These are phyloP conservation scores for Megalops cyprinoides DNA, from an alignment of 2,797 vertebrate species.

Conservation along the genomic window DNA sequence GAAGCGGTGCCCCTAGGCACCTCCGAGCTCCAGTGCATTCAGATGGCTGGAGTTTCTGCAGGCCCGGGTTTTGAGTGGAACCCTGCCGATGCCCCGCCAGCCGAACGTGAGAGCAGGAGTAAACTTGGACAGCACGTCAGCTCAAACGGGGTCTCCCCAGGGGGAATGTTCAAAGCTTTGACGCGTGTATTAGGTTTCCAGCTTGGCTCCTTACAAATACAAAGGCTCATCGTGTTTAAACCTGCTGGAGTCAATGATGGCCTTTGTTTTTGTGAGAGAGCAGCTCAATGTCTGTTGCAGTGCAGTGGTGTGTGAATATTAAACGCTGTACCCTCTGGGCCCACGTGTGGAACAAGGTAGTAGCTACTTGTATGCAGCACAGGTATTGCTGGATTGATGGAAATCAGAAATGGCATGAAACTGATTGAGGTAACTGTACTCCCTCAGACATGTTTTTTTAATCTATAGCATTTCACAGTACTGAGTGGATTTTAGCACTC, in stretches of 20 bases:
- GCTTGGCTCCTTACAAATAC: not conserved
- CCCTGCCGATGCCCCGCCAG: too few species aligned
- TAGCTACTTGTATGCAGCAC: not conserved
- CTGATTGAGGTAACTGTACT: not conserved
- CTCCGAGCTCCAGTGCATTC: not conserved
- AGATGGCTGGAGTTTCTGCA: too few species aligned
- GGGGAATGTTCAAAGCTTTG: not conserved
- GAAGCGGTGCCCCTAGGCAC: not conserved
- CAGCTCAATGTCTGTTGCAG: not conserved
- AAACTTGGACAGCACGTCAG: not conserved
- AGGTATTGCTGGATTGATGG: too few species aligned
- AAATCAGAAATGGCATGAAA: too few species aligned
- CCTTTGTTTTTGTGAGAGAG: not conserved
- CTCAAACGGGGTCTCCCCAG: not conserved
- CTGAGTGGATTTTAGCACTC: not conserved
- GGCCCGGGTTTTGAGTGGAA: too few species aligned
- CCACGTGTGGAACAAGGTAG: not conserved
- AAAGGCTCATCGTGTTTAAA: not conserved
- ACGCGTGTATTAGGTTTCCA: conserved; percentile 1
- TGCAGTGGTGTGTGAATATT: not conserved
- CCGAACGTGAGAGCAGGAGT: not conserved
- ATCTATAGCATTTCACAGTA: not conserved
- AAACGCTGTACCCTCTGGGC: not conserved
- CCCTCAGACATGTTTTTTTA: not conserved
- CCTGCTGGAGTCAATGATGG: conserved; percentile 10